Conservation (phyloP, 1,140 invertebrate species). For the Mylabris phalerata region DNA sequence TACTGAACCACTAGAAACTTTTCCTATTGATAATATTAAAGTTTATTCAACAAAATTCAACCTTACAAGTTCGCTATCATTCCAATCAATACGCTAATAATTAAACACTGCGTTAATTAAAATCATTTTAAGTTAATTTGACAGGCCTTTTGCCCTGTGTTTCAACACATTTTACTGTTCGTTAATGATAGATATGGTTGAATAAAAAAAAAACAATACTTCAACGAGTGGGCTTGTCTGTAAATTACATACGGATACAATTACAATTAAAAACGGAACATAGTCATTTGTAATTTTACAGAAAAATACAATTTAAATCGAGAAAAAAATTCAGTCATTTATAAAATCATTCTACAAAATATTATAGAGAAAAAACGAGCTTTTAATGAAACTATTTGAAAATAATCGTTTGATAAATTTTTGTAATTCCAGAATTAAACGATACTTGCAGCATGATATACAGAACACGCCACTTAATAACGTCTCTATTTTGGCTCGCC, state of each 20-base stretch:
- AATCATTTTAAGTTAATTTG: too few relatives aligned
- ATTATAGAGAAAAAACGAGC: not conserved
- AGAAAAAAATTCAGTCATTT: too few relatives aligned
- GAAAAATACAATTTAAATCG: too few relatives aligned
- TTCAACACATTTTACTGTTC: not conserved
- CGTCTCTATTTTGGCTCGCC: too few relatives aligned
- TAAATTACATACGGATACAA: slow-evolving; percentile 7
- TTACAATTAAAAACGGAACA: not conserved
- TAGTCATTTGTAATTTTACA: too few relatives aligned
- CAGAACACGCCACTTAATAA: too few relatives aligned
- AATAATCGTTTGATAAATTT: not conserved
- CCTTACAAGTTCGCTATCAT: too few relatives aligned
- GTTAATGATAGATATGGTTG: slow-evolving; percentile 3
- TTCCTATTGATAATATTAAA: slow-evolving; percentile 4
- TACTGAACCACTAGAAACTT: slow-evolving; percentile 7
- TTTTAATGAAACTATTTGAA: slow-evolving; percentile 7
- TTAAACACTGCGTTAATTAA: too few relatives aligned
- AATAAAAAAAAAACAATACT: slow-evolving; percentile 1
- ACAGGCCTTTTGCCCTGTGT: too few relatives aligned
- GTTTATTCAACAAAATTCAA: not conserved
- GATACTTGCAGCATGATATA: too few relatives aligned
- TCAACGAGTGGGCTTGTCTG: slow-evolving; percentile 1
- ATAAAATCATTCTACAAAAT: too few relatives aligned
- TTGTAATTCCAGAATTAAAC: not conserved
- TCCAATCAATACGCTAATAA: too few relatives aligned